phyloP scores from a whole-genome alignment of 53 echinoderm and acorn worm genomes.

The Paracentrotus lividus region DNA sequence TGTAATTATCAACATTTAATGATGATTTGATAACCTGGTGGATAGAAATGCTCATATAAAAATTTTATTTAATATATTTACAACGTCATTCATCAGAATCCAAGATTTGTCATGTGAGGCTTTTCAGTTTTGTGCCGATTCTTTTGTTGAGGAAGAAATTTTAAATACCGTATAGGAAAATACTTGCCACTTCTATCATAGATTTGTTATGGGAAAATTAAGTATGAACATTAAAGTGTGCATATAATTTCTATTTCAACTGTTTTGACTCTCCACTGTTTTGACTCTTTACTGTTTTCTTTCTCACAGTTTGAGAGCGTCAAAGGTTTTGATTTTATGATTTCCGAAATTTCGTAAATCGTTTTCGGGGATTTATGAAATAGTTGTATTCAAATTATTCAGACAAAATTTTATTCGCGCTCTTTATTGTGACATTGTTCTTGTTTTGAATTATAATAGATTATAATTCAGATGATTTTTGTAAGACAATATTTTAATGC shows the following conservation, averaged over 20 bases:
- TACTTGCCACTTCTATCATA: not conserved
- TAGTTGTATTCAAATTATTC: conserved; percentile 59
- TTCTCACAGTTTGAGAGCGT: not conserved
- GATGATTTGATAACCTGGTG: not conserved
- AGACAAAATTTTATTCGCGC: conserved; percentile 17
- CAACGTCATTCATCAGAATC: not conserved
- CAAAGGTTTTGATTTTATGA: not conserved
- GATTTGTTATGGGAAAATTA: not conserved
- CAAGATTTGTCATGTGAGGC: no score
- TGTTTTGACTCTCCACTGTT: no score
- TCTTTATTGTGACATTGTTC: not conserved
- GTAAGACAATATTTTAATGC: not conserved
- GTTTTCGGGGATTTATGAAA: not conserved
- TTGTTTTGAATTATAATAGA: conserved; percentile 11
- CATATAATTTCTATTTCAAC: no score
- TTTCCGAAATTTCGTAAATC: not conserved
- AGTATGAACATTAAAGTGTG: not conserved
- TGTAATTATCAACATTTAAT: no score
- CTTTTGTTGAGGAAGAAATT: no score
- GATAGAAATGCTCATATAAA: not conserved
- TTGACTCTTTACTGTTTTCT: no score
- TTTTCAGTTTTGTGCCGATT: no score
- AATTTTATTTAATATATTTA: not conserved
- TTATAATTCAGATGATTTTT: conserved; percentile 8
- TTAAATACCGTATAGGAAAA: no score